Base-by-base conservation (phyloP, 23 tunicate species). In the Phallusia fumigata region DNA sequence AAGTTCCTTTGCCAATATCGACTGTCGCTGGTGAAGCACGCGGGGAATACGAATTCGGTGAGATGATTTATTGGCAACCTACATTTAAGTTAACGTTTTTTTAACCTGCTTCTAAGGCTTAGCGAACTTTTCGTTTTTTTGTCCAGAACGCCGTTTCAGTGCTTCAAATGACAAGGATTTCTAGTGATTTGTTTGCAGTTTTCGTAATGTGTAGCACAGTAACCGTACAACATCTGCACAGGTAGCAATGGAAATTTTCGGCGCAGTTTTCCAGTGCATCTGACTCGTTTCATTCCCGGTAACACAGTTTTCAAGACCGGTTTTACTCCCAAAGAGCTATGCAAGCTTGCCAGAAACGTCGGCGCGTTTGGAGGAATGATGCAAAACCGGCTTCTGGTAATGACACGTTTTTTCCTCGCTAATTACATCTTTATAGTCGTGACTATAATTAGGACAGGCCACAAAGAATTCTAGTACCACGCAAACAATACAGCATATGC, bases 341-440 rank as follows among this genome's bases (percentile, higher is more conserved):
- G 10, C 44, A 34, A 1, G 16, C 10, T 74, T 74, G 6, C 78
- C 16, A 1, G 44, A 19, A 34, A 74, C 30, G 35, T 74, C 30
- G 78, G 78, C 40, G 44, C 44, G 35, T 74, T 28, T 19, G 78
- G 78, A 1, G 78, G 78, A 74, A 8, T 30, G 3, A 34, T 74
- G 44, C 40, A 74, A 19, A 30, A 31, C 22, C 44, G 35, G n/a
- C 40, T 74, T 3, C 5, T 30, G 78, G 78, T 74, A 34, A 1
- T 32, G 13, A 22, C 13, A 58, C 5, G 47, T 3, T 40, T 40
- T 40, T 5, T 5, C 10, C 47, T 40, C n/a, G 10, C 10, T 40
- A 6, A 58, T 58, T 3, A 58, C 26, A 58, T 18, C 69, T 58
- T 58, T 11, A 6, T 21, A 6, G 11, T 1, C 26, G 69, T 58